Percentiles rank a stretch among this genome's conserved stretches.
Evolutionary conservation across 1,140 invertebrate genomes (phyloP).

Genomic region (Drosophila burlai): DNA sequence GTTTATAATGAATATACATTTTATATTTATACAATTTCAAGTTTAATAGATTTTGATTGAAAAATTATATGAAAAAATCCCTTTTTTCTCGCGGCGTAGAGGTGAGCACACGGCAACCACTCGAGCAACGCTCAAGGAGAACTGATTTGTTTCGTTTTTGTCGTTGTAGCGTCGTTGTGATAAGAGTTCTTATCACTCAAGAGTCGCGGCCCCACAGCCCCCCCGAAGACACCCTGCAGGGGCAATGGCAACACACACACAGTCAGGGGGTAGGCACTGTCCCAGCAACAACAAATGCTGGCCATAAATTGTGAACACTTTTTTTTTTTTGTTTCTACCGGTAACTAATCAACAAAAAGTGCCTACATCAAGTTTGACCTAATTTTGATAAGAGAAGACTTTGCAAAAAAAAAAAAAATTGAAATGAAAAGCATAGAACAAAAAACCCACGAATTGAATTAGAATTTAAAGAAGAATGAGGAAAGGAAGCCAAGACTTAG

Average conservation of each 20-base stretch:
- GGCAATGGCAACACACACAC: slow-evolving; percentile 27
- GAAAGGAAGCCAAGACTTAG: slow-evolving; percentile 18
- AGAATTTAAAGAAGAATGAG: slow-evolving; percentile 13
- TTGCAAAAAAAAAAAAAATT: slow-evolving; percentile 37
- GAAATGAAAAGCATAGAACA: neutral
- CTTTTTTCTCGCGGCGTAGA: neutral
- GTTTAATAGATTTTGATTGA: too few species aligned
- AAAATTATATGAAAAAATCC: neutral
- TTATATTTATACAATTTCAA: neutral
- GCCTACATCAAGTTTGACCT: slow-evolving; percentile 68
- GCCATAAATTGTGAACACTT: slow-evolving; percentile 24
- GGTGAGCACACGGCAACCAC: slow-evolving; percentile 47
- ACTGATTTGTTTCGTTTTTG: slow-evolving; percentile 55
- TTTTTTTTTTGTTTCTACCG: slow-evolving; percentile 6
- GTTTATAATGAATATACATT: neutral
- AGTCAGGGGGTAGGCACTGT: neutral
- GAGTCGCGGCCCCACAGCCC: neutral
- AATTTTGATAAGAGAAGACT: slow-evolving; percentile 72
- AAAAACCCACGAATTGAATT: slow-evolving; percentile 3
- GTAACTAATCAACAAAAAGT: slow-evolving; percentile 68
- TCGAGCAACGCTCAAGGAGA: slow-evolving; percentile 40
- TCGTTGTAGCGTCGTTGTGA: slow-evolving; percentile 15
- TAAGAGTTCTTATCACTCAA: slow-evolving; percentile 45
- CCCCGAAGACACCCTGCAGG: neutral
- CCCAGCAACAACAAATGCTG: slow-evolving; percentile 5